A percentile compares a stretch with the other conserved stretches of the same genome.
These are phyloP conservation scores for Drosophila percnosoma DNA, from an alignment of 2,888 invertebrate species.

Conservation along the genomic window DNA sequence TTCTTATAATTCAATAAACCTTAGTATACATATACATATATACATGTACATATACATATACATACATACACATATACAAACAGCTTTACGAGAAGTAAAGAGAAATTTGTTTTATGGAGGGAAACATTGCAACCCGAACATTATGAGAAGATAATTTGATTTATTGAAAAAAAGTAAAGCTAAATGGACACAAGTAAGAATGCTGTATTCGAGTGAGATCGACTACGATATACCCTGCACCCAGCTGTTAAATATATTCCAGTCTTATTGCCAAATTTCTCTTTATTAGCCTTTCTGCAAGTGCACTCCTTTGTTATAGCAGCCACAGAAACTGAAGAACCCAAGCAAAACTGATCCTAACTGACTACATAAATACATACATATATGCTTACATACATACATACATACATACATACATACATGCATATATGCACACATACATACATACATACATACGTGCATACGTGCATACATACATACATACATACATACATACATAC, in stretches of 20 bases:
- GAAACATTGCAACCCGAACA: background rate
- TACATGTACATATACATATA: background rate
- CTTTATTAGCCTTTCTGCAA: too few relatives aligned
- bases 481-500: too few relatives aligned
- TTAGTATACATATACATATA: background rate
- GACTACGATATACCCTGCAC: background rate
- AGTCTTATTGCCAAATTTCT: background rate
- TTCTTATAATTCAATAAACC: background rate
- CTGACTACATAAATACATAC: too few relatives aligned
- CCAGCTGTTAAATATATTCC: background rate
- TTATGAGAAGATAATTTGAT: background rate
- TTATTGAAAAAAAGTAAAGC: background rate
- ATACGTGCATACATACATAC: fast-evolving
- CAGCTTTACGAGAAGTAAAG: background rate
- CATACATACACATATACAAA: background rate
- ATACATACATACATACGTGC: too few relatives aligned
- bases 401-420: too few relatives aligned
- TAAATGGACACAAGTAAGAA: background rate
- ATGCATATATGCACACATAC: too few relatives aligned
- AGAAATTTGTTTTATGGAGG: background rate
- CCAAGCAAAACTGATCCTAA: too few relatives aligned
- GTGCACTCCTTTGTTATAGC: too few relatives aligned
- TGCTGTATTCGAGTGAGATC: background rate
- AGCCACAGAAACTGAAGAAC: too few relatives aligned
- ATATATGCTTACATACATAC: too few relatives aligned